A percentile compares a stretch with the other conserved stretches of the same genome.
These are phyloP conservation scores for Frankliniella fusca DNA, from an alignment of 2,888 invertebrate species.

Conservation along the genomic window DNA sequence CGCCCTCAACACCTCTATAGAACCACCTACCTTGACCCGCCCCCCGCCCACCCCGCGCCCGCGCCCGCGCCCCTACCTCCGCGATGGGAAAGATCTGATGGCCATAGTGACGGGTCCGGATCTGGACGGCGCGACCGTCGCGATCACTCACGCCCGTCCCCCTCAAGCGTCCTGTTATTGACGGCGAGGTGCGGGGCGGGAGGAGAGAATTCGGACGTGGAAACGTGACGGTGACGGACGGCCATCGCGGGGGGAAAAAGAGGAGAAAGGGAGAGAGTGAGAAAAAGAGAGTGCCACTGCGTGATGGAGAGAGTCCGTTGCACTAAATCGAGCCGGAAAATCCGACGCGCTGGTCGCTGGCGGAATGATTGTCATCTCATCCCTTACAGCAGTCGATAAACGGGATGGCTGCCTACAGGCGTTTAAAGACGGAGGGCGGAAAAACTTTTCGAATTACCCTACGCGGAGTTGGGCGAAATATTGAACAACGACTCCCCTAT, in stretches of 20 bases:
- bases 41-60: too few species aligned
- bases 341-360: too few species aligned
- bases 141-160: not conserved
- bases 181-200: not conserved
- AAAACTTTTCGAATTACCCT: too few species aligned
- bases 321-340: not conserved
- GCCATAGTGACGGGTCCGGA: not conserved
- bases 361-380: too few species aligned
- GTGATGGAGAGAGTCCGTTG: not conserved
- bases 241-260: not conserved
- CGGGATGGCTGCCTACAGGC: too few species aligned
- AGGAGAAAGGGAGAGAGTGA: not conserved
- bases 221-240: conserved; percentile 6
- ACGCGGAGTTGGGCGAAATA: too few species aligned
- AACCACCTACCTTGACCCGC: too few species aligned
- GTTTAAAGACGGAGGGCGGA: too few species aligned
- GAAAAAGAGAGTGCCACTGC: not conserved
- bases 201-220: not conserved
- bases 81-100: not conserved
- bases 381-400: too few species aligned
- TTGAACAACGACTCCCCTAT: too few species aligned
- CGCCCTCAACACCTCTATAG: too few species aligned
- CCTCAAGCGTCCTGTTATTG: not conserved
- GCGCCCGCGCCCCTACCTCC: too few species aligned
- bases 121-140: not conserved